Evolutionary conservation across 2,888 invertebrate species (phyloP).

Genomic region (Scelioninae gen. 2): DNA sequence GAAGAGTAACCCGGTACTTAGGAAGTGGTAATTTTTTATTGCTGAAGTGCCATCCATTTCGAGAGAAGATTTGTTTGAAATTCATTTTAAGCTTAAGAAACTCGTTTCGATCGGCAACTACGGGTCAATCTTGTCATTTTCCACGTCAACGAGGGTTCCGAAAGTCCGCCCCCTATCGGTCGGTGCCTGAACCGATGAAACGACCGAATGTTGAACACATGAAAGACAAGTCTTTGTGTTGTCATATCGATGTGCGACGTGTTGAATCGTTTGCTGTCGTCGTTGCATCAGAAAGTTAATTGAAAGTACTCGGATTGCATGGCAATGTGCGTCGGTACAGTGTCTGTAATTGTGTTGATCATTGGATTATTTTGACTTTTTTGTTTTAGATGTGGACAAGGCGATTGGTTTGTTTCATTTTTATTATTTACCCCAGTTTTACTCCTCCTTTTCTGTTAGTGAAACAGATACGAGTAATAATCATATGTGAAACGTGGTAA

Average conservation of each 20-base stretch:
- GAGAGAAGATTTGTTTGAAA: conserved; percentile 50
- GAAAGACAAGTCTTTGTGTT: conserved; percentile 38
- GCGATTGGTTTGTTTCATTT: conserved; percentile 25
- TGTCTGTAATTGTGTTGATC: conserved; percentile 46
- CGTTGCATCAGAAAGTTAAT: conserved; percentile 29
- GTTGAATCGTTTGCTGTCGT: conserved; percentile 40
- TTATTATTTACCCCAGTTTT: conserved; percentile 5
- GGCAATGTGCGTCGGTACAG: conserved; percentile 47
- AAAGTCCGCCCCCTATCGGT: conserved; percentile 28
- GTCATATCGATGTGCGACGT: conserved; percentile 33
- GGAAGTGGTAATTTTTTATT: conserved; percentile 40
- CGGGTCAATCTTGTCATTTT: conserved; percentile 74
- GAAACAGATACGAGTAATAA: conserved; percentile 19
- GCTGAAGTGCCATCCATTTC: conserved; percentile 63
- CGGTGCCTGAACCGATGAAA: conserved; percentile 4
- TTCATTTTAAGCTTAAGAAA: conserved; percentile 58
- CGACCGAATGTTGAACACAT: conserved; percentile 21
- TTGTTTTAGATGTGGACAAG: conserved; percentile 40
- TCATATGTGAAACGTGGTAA: neutral
- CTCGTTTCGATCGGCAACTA: conserved; percentile 68
- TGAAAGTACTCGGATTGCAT: conserved; percentile 40
- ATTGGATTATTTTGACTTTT: conserved; percentile 34
- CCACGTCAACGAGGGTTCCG: conserved; percentile 61
- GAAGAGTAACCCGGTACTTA: conserved; percentile 40
- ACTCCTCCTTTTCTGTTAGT: conserved; percentile 8